A percentile compares a stretch with the other conserved stretches of the same genome.
phyloP scores from a whole-genome alignment of 2,888 invertebrate species.

The Synergus itoensis region DNA sequence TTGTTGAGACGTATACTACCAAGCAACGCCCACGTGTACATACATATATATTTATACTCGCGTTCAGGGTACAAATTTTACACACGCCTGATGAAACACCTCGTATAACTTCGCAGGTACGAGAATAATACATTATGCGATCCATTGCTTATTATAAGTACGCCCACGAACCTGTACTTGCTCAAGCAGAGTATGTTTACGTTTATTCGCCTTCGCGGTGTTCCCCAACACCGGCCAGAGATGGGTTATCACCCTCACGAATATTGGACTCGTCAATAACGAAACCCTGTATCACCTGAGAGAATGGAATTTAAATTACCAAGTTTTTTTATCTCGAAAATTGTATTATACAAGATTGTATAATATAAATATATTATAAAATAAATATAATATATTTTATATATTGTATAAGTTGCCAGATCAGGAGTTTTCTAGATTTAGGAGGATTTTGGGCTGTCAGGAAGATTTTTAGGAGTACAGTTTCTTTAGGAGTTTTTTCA shows the following conservation, averaged over 20 bases:
- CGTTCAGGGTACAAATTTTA: constrained; percentile 52
- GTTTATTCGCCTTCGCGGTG: constrained; percentile 3
- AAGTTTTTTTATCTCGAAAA: not conserved
- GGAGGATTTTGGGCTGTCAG: no score
- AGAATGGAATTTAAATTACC: not conserved
- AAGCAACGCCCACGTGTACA: constrained; percentile 47
- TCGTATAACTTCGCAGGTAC: constrained; percentile 53
- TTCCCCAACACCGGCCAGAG: not conserved
- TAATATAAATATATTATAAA: no score
- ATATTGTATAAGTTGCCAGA: no score
- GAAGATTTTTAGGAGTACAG: no score
- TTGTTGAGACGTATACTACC: constrained; percentile 3
- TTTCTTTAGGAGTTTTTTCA: no score
- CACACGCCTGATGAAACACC: constrained; percentile 56
- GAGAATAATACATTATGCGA: constrained; percentile 64
- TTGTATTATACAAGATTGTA: no score
- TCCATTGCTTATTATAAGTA: constrained; percentile 70
- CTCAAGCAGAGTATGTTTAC: constrained; percentile 5
- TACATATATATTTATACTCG: constrained; percentile 30
- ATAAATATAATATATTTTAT: no score
- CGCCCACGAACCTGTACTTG: constrained; percentile 57
- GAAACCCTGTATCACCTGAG: not conserved
- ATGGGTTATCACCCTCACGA: constrained; percentile 1
- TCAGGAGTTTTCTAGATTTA: no score
- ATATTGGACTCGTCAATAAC: constrained; percentile 8